Conservation (phyloP, 2,888 invertebrate species). For the Caenorhabditis imperialis region DNA sequence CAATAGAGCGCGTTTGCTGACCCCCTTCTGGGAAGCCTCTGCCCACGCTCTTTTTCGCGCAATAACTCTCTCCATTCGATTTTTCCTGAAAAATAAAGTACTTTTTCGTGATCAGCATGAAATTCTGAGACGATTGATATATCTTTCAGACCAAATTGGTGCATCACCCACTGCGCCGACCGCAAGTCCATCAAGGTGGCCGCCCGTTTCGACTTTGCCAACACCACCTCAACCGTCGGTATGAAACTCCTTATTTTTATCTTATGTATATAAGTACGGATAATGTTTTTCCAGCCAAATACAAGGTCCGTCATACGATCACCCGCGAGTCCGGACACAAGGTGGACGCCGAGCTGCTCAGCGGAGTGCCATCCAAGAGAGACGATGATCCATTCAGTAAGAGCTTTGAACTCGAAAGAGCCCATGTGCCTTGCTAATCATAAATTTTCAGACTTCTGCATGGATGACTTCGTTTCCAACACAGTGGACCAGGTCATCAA, state of each 20-base stretch:
- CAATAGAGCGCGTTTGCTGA: too few relatives aligned
- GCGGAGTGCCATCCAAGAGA: conserved; percentile 17
- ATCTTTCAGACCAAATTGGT: conserved; percentile 55
- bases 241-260: background rate
- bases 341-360: conserved; percentile 13
- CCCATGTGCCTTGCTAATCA: background rate
- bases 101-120: too few relatives aligned
- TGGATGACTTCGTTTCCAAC: conserved; percentile 43
- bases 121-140: background rate
- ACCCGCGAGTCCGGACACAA: conserved; percentile 17
- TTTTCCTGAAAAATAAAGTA: too few relatives aligned
- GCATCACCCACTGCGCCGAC: conserved; percentile 57
- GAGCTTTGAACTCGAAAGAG: background rate
- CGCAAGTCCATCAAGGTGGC: conserved; percentile 59
- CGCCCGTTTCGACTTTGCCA: conserved; percentile 49
- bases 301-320: conserved; percentile 29
- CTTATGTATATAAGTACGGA: background rate
- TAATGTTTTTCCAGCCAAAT: conserved; percentile 36
- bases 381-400: conserved; percentile 43
- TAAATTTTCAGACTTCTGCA: conserved; percentile 55
- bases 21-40: background rate
- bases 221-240: conserved; percentile 16
- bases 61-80: too few relatives aligned
- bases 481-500: conserved; percentile 53
- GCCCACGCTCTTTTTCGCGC: too few relatives aligned